Conservation (phyloP, 2,113 vertebrate genomes). For the Pluvianellus socialis region DNA sequence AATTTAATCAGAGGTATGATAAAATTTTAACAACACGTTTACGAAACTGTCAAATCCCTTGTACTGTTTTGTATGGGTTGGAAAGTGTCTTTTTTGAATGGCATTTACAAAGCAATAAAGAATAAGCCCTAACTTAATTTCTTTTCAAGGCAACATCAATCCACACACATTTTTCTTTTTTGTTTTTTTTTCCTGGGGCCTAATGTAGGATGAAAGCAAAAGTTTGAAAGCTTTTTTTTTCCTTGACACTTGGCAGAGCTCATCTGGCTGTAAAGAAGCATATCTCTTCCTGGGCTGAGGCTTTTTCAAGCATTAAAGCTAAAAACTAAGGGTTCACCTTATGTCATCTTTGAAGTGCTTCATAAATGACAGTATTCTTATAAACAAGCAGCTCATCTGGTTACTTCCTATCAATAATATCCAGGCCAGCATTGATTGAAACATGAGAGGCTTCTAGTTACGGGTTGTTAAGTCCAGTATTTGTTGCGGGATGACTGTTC, state of each 20-base stretch:
- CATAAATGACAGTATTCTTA: neutral
- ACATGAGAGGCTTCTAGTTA: neutral
- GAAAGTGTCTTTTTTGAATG: neutral
- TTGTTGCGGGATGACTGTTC: neutral
- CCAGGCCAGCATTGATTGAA: neutral
- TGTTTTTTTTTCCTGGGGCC: no score
- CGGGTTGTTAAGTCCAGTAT: neutral
- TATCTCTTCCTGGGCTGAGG: neutral
- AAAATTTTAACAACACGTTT: neutral
- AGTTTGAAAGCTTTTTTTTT: neutral
- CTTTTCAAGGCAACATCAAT: neutral
- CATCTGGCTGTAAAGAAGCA: neutral
- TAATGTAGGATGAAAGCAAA: neutral
- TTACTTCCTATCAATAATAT: neutral
- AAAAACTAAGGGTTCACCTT: neutral
- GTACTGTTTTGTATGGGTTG: neutral
- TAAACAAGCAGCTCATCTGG: neutral
- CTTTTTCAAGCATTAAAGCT: neutral
- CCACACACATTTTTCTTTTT: fast-evolving
- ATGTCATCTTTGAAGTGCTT: neutral
- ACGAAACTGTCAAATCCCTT: neutral
- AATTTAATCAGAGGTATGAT: neutral
- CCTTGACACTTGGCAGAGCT: neutral
- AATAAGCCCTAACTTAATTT: neutral
- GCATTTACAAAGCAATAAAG: neutral